Base-by-base conservation (phyloP, 1,140 invertebrate genomes). In the Orius insidiosus region DNA sequence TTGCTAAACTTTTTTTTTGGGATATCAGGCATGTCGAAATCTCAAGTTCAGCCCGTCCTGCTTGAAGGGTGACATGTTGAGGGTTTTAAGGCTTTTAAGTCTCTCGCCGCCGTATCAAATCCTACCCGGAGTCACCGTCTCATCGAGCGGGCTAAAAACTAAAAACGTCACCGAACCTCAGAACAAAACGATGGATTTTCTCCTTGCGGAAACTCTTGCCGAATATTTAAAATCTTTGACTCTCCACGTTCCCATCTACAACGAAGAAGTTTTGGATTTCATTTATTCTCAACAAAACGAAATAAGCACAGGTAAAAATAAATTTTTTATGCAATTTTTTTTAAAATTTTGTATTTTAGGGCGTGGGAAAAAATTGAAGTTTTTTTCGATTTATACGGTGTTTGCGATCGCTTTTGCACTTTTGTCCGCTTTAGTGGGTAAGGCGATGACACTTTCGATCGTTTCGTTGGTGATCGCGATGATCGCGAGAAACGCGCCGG, bases 241-340 rank as follows among this genome's bases (percentile, higher is more conserved):
- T 5, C 46, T 48, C 32, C 46, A 48, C 31, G 46, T 48, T 3
- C 19, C 46, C n/a, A 30, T 48, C 1, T 48, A 48, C 46, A 48
- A 48, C 18, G 46, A 48, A 10, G 16, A 43, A 16, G 41, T 30
- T 31, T n/a, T 43, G 5, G 31, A 16, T n/a, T 43, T 30, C 41
- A 31, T 43, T n/a, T 43, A 31, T 16, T 3, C 16, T 11, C 41
- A 43, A 32, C 18, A 9, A 10, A 9, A 18, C 6, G 38, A 40
- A 3, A 40, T 18, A 3, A 18, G 9, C 14, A 40, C 38, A 40
- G 38, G 38, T 40, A 11, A 40, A 15, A 24, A 24, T 14, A 10
- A 40, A 13, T 15, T 36, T 36, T 36, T n/a, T n/a, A n/a, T 36
- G n/a, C 35, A n/a, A n/a, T n/a, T n/a, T n/a, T n/a, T 13, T 36